Percentiles rank a stretch among this genome's conserved stretches.
These are phyloP conservation scores for Sclerodermus sp. DNA, from an alignment of 2,888 invertebrate genomes.

Conservation along the genomic window DNA sequence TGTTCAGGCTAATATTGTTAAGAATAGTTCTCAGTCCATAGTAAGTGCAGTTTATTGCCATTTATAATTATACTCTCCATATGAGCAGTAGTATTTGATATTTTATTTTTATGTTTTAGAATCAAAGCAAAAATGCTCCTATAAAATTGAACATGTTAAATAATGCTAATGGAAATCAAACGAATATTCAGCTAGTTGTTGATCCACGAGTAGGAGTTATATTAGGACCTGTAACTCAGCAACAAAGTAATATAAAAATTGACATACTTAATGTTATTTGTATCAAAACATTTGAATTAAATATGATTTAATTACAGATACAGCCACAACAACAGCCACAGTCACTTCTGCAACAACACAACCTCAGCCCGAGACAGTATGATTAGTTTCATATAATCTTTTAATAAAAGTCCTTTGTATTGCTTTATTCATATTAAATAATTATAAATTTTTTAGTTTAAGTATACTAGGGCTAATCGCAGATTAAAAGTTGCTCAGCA, in stretches of 20 bases:
- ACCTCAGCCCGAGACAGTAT: too few species aligned
- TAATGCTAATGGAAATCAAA: conserved; percentile 40
- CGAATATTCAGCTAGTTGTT: conserved; percentile 60
- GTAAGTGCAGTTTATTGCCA: conserved; percentile 28
- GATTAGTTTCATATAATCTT: background rate
- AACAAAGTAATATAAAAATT: conserved; percentile 21
- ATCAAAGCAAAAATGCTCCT: conserved; percentile 41
- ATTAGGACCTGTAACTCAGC: conserved; percentile 54
- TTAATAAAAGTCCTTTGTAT: conserved; percentile 1
- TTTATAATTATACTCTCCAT: background rate
- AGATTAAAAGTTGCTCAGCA: conserved; percentile 38
- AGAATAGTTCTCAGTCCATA: conserved; percentile 33
- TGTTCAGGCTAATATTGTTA: conserved; percentile 12
- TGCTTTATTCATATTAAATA: too few species aligned
- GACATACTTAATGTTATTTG: background rate
- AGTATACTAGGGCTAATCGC: conserved; percentile 38
- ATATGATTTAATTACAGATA: conserved; percentile 13
- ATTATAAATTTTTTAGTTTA: conserved; percentile 31
- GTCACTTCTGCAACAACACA: conserved; percentile 1
- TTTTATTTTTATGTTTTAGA: conserved; percentile 20
- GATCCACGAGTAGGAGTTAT: conserved; percentile 60
- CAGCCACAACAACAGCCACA: conserved; percentile 27
- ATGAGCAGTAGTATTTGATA: background rate
- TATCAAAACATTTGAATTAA: too few species aligned
- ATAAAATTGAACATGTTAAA: conserved; percentile 51